Evolutionary conservation across 2,888 invertebrate species (phyloP).

Genomic region (Ferrisia virgata): DNA sequence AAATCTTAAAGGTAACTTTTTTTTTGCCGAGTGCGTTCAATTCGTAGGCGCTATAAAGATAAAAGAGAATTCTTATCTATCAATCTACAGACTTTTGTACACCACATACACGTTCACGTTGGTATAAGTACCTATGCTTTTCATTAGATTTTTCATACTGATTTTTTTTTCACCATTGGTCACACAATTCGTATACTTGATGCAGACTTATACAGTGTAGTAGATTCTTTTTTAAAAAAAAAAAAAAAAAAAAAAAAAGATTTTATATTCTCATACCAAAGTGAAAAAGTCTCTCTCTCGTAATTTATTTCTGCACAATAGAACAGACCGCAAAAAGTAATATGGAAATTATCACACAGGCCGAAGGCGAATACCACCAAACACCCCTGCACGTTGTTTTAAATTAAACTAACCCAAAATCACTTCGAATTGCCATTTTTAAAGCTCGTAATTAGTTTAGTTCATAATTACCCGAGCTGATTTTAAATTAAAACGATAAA

Average conservation of each 20-base stretch:
- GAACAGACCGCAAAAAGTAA: background rate
- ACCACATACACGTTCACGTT: no score
- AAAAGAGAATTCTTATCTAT: slow-evolving; percentile 1
- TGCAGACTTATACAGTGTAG: background rate
- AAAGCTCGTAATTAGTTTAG: background rate
- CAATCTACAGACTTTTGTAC: background rate
- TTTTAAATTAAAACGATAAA: slow-evolving; percentile 13
- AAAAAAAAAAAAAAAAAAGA: background rate
- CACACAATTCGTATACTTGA: background rate
- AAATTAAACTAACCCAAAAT: background rate
- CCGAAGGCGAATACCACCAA: background rate
- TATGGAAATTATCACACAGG: background rate
- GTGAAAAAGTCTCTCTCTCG: background rate
- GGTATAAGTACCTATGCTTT: no score
- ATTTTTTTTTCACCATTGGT: background rate
- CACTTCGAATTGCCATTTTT: slow-evolving; percentile 6
- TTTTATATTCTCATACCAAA: background rate
- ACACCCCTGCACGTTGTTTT: background rate
- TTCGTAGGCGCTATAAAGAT: background rate
- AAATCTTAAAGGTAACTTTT: background rate
- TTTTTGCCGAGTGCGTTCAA: background rate
- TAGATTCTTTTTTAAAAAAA: background rate
- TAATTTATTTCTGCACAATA: slow-evolving; percentile 16
- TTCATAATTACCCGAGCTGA: background rate
- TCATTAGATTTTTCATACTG: background rate